Conservation (phyloP, 2,797 vertebrate species). For the Malurus splendens region DNA sequence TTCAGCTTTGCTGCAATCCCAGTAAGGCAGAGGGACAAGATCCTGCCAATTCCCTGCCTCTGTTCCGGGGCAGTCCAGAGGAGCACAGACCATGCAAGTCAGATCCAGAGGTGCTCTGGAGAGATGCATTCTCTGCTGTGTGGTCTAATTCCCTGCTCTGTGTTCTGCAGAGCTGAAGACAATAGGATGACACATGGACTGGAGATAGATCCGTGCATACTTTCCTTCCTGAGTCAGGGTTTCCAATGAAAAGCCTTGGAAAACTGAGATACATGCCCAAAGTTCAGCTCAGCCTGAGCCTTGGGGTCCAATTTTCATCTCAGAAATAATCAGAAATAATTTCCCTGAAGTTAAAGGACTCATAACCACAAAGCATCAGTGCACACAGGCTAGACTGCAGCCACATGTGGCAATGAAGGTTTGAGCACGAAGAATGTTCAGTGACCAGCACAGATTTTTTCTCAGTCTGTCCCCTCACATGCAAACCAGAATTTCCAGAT, state of each 20-base stretch:
- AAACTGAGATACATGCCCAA: constrained; percentile 15
- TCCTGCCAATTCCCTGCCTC: neutral
- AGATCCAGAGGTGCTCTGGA: constrained; percentile 29
- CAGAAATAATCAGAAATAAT: neutral
- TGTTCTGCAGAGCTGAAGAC: constrained; percentile 6
- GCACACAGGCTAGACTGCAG: neutral
- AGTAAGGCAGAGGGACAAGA: neutral
- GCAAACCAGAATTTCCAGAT: neutral
- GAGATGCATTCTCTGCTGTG: neutral
- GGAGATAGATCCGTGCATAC: constrained; percentile 19
- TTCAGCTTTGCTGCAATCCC: neutral
- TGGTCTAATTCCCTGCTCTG: constrained; percentile 17
- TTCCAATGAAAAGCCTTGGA: constrained; percentile 23
- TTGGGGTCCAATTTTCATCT: constrained; percentile 18
- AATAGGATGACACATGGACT: constrained; percentile 45
- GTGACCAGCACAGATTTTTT: neutral
- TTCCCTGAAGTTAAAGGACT: neutral
- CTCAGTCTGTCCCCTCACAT: neutral
- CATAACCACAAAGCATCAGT: neutral
- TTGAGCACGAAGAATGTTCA: neutral
- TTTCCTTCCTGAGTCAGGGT: constrained; percentile 43
- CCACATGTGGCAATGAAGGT: neutral
- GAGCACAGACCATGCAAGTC: neutral
- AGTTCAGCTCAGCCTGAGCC: constrained; percentile 34
- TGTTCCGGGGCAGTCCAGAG: neutral